Evolutionary conservation across 2,888 invertebrate genomes (phyloP), one percentile per base, ranked within the genome.

Genomic region (Erynnis tages): DNA sequence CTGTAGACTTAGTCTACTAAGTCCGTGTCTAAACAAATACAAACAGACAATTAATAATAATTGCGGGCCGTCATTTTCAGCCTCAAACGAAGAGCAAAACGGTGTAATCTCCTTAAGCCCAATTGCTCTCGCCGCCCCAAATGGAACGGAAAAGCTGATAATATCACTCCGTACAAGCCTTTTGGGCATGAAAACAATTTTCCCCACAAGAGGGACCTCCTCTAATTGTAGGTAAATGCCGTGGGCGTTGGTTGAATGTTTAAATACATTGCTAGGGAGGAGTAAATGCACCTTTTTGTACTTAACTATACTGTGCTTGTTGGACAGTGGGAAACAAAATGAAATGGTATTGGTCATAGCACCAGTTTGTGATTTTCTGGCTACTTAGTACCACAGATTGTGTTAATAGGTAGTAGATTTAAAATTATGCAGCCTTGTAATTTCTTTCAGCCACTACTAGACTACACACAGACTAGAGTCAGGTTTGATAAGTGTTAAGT

Each of bases 161-260:
- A 77, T 75, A 77, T 67, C 65, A 61, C 67, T 61, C 14, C 30
- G 43, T 45, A 45, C 63, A 67, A 74, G 73, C 74, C 76, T 76
- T 75, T 71, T 44, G 61, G 61, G 65, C 66, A 68, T 69, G 63
- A 68, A 74, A 79, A 74, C 73, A 75, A 74, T 77, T 78, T 78
- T 68, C 74, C 67, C 69, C 47, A 38, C 48, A 40, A 54, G 66
- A 62, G 64, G 46, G 43, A 56, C 67, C 63, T 25, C n/a, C 67
- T 71, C 70, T 82, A 77, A 79, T 80, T 78, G 74, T 65, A 68
- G 66, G 71, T 73, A 73, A 76, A 67, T 67, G 71, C 68, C 69
- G 61, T 56, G 58, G 68, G 75, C 67, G 58, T 59, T 60, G 56
- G 54, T 60, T 64, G 67, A 74, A 30, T 16, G 16, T 49, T 49